Base-by-base conservation (phyloP, 2,113 vertebrate genomes). In the Neodon shergylaensis region DNA sequence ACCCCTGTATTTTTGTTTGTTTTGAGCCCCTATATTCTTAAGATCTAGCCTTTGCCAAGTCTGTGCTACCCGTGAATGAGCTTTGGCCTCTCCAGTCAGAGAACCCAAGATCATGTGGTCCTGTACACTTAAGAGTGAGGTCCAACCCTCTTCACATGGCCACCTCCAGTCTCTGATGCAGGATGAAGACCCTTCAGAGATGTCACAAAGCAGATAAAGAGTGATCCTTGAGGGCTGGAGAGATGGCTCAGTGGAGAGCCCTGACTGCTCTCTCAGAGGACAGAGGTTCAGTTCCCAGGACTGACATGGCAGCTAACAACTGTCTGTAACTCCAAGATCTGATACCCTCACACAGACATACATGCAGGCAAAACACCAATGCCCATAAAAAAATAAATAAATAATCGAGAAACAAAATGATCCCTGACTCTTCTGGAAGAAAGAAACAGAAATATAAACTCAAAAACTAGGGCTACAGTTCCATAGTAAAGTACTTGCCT, bases 141-240 rank as follows among this genome's bases (percentile, higher is more conserved):
- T 33, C 81, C 44, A 7, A 13, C 52, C 65, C 42, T 33, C 49
- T 58, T 68, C 39, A 44, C 10, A 12, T 2, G 24, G 14, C 54
- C 0, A 70, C 33, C 26, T 36, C 14, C 12, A 72, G 14, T 36
- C 2, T 33, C 44, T 49, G 84, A 13, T 22, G 28, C 66, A 4
- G 9, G 33, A 49, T 11, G 1, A 49, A 58, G 54, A 31, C 1
- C 61, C 4, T 0, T 7, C 14, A 16, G 2, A 3, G 13, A 22
- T 58, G 49, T n/a, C 73, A 49, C 0, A 3, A 0, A 26, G 58
- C 47, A 49, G 0, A 10, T 24, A 11, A 17, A 63, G 66, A n/a
- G 24, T 70, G 21, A 28, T 72, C 70, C 70, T 72, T 7, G 70
- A 72, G 36, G 70, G 70, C 70, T 72, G 70, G 36, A 72, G 68